A percentile compares a stretch with the other conserved stretches of the same genome.
Conservation (phyloP, 2,797 vertebrate species). For the Hypotaenidia okinawae region DNA sequence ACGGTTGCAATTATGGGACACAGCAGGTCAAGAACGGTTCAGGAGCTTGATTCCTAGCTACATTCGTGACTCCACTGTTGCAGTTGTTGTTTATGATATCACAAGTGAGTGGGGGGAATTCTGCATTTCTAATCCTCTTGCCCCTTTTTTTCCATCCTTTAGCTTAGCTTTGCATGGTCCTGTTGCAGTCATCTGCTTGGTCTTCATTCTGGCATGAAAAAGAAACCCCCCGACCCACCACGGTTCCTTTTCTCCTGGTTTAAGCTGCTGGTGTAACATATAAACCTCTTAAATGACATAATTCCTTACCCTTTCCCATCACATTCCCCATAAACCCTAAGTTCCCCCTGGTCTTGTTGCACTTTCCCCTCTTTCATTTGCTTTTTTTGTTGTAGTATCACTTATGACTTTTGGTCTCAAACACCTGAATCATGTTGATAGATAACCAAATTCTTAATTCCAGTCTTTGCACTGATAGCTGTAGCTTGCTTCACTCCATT, state of each 20-base stretch:
- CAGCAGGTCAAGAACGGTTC: constrained; percentile 92
- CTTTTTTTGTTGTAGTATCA: not conserved
- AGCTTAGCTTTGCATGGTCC: constrained; percentile 78
- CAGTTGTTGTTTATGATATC: constrained; percentile 95
- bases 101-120: constrained; percentile 91
- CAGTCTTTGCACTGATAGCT: constrained; percentile 1
- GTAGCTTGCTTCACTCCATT: constrained; percentile 58
- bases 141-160: constrained; percentile 56
- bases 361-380: constrained; percentile 10
- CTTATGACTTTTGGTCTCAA: constrained; percentile 31
- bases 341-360: constrained; percentile 32
- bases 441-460: not conserved
- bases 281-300: not conserved
- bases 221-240: not conserved
- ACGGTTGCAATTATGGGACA: constrained; percentile 94
- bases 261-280: constrained; percentile 29
- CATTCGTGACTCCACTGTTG: constrained; percentile 94
- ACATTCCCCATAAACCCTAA: not conserved
- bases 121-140: constrained; percentile 76
- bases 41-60: constrained; percentile 95
- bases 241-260: not conserved
- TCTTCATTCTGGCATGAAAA: constrained; percentile 73
- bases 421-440: not conserved
- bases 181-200: constrained; percentile 73
- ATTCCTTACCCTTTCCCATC: not conserved